Base-by-base conservation (phyloP, 2,113 vertebrate species). In the Tiliqua scincoides region DNA sequence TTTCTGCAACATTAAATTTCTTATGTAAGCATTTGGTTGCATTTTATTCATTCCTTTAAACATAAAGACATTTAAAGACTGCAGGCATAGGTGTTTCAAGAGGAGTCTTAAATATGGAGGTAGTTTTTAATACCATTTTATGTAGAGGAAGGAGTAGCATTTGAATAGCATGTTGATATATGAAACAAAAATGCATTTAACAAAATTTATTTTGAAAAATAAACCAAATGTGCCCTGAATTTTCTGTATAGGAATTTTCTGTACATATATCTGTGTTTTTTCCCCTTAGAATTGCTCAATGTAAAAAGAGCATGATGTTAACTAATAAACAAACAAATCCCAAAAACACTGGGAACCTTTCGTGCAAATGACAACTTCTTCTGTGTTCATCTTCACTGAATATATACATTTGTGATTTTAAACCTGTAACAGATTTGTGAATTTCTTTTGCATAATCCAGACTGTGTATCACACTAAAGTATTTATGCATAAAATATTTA, bases 1-100 rank as follows among this genome's bases (percentile, higher is more conserved):
- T 79, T 87, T 83, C 67, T 78, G 65, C 23, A 65, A 63, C 32
- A 35, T 48, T 68, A 43, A 85, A 71, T 82, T 32, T 72, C n/a
- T 87, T 83, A 83, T 70, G 23, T 71, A 87, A 83, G 54, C 18
- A 77, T 20, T 35, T 14, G 3, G 5, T 65, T 65, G 61, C 43
- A 52, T 83, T 54, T 86, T 72, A 32, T 61, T 68, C 25, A 59
- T 68, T 27, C 35, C 25, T 76, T 86, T 61, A 65, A 87, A 54
- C 20, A 37, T 79, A 85, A 79, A 71, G 75, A n/a, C 20, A 35
- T 9, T 86, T 71, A 85, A 88, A 18, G 54, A 37, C 35, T 70
- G 74, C 23, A 7, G 27, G 25, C 32, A 78, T 70, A 61, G 27
- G 6, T 71, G 21, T 40, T 61, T 85, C 65, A 79, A 68, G 61